Percentiles rank a stretch among this genome's conserved stretches.
Evolutionary conservation across 2,888 invertebrate genomes (phyloP).

Genomic region (Erebia epiphron): DNA sequence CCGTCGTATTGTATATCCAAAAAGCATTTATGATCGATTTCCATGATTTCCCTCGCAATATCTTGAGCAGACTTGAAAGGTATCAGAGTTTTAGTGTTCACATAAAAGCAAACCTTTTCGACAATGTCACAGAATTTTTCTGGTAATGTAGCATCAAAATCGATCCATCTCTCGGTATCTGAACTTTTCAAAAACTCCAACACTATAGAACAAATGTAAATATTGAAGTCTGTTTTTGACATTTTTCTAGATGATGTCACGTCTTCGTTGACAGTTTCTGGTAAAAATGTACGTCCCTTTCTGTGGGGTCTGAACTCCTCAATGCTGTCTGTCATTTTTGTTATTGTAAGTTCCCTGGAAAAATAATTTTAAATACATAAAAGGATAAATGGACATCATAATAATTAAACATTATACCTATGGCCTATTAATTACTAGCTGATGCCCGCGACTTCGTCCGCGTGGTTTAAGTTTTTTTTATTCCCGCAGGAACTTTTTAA

Average conservation of each 20-base stretch:
- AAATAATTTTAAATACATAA: not conserved
- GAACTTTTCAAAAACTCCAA: slow-evolving; percentile 2
- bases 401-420: too few species aligned
- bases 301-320: not conserved
- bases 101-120: not conserved
- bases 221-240: not conserved
- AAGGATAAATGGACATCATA: too few species aligned
- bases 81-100: not conserved
- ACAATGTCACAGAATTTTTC: not conserved
- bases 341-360: slow-evolving; percentile 7
- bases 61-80: not conserved
- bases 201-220: not conserved
- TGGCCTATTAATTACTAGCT: too few species aligned
- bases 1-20: not conserved
- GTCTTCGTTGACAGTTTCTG: not conserved
- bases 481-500: too few species aligned
- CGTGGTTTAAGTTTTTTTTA: too few species aligned
- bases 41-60: not conserved
- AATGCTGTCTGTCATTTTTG: not conserved
- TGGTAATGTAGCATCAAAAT: not conserved
- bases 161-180: not conserved
- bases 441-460: too few species aligned
- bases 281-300: not conserved
- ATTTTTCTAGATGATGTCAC: not conserved
- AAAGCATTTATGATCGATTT: not conserved